These are phyloP conservation scores for Cheilosia scutellata DNA, from an alignment of 2,888 invertebrate genomes.

Conservation along the genomic window DNA sequence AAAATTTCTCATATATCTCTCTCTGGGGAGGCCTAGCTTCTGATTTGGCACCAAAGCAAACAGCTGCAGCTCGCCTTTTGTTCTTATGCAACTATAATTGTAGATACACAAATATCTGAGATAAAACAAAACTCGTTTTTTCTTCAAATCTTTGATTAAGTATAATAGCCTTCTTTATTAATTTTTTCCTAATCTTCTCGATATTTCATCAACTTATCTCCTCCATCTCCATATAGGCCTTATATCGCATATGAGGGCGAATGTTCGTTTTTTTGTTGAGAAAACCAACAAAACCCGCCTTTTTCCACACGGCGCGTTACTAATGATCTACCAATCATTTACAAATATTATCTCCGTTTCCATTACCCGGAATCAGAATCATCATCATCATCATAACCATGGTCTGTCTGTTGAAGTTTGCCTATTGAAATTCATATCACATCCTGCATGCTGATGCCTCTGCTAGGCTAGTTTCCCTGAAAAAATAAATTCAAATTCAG, in stretches of 20 bases:
- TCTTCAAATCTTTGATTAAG: constrained; percentile 43
- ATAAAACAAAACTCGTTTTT: constrained; percentile 23
- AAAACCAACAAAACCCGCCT: constrained; percentile 56
- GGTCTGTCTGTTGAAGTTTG: constrained; percentile 37
- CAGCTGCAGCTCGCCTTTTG: too few species aligned
- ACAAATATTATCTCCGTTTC: constrained; percentile 60
- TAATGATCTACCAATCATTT: constrained; percentile 60
- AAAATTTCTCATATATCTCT: neutral
- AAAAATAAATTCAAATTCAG: constrained; percentile 44
- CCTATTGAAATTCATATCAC: constrained; percentile 59
- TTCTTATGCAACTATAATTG: constrained; percentile 4
- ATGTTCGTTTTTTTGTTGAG: constrained; percentile 17
- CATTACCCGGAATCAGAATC: constrained; percentile 49
- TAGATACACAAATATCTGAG: constrained; percentile 21
- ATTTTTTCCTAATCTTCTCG: constrained; percentile 47
- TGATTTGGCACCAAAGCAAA: neutral
- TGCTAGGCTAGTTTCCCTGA: constrained; percentile 13
- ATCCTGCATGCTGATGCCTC: constrained; percentile 23
- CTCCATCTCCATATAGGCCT: constrained; percentile 27
- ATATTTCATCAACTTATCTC: constrained; percentile 58
- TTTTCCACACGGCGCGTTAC: constrained; percentile 52
- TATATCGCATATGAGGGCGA: constrained; percentile 8
- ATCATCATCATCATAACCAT: constrained; percentile 21
- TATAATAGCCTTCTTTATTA: constrained; percentile 56
- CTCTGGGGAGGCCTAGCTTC: neutral